Conservation (phyloP, 30 jellyfish, hydroid and myxozoan genomes). For the Hydractinia echinata region DNA sequence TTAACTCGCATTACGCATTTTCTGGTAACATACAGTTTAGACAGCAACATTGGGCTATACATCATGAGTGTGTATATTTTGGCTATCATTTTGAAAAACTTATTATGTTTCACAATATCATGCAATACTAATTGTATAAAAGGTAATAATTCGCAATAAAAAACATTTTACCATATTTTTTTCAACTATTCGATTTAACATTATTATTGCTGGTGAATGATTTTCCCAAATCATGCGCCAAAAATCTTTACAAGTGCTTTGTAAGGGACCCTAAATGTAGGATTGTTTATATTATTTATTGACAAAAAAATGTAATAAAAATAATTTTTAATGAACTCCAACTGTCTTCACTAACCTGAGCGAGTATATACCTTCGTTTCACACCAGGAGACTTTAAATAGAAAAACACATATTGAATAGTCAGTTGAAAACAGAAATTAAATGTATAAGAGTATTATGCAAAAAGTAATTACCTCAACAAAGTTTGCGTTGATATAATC, state of each 20-base stretch:
- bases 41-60: too few relatives aligned
- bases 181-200: conserved; percentile 75
- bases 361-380: conserved; percentile 59
- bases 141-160: not conserved
- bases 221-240: conserved; percentile 99
- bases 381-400: conserved; percentile 55
- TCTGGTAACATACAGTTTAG: too few relatives aligned
- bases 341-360: conserved; percentile 45
- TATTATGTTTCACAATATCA: too few relatives aligned
- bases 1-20: too few relatives aligned
- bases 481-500: conserved; percentile 75
- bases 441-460: not conserved
- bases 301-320: not conserved
- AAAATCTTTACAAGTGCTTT: conserved; percentile 73
- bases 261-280: conserved; percentile 74
- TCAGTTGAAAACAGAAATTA: not conserved
- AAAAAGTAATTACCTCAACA: conserved; percentile 51
- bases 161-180: conserved; percentile 56
- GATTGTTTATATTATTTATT: not conserved
- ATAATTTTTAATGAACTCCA: too few relatives aligned
- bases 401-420: not conserved
- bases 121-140: not conserved
- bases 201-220: conserved; percentile 52
- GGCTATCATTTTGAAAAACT: too few relatives aligned
- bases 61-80: too few relatives aligned